These are phyloP conservation scores for Anniella stebbinsi DNA, from an alignment of 2,797 vertebrate species.

Conservation along the genomic window DNA sequence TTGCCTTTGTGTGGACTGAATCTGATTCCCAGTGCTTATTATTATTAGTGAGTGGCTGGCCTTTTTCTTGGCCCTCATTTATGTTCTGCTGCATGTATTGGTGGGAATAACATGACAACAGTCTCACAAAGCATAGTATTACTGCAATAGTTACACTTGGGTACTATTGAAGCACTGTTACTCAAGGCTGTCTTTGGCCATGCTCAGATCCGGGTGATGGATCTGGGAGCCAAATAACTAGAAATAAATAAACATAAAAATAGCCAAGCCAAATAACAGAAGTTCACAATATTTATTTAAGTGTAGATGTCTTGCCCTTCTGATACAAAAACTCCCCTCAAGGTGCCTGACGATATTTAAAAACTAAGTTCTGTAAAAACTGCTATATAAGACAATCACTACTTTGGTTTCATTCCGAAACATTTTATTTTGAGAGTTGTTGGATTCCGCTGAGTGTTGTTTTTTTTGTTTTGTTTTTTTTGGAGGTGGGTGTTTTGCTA, in stretches of 20 bases:
- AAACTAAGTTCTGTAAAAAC: no score
- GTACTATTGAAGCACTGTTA: not conserved
- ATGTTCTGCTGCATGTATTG: not conserved
- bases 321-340: no score
- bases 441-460: not conserved
- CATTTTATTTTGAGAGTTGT: not conserved
- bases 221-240: not conserved
- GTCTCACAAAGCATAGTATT: not conserved
- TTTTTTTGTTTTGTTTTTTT: fast-evolving
- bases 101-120: not conserved
- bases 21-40: no score
- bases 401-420: not conserved
- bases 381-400: not conserved
- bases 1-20: not conserved
- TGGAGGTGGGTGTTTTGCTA: not conserved
- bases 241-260: not conserved
- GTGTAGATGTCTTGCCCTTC: no score
- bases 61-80: not conserved
- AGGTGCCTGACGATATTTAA: no score
- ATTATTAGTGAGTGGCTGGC: not conserved
- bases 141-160: no score
- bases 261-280: not conserved
- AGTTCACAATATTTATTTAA: not conserved
- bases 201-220: no score
- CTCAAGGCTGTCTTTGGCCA: not conserved